A percentile compares a stretch with the other conserved stretches of the same genome.
These are phyloP conservation scores for Pseudochirops cupreus DNA, from an alignment of 2,797 vertebrate species.

Conservation along the genomic window DNA sequence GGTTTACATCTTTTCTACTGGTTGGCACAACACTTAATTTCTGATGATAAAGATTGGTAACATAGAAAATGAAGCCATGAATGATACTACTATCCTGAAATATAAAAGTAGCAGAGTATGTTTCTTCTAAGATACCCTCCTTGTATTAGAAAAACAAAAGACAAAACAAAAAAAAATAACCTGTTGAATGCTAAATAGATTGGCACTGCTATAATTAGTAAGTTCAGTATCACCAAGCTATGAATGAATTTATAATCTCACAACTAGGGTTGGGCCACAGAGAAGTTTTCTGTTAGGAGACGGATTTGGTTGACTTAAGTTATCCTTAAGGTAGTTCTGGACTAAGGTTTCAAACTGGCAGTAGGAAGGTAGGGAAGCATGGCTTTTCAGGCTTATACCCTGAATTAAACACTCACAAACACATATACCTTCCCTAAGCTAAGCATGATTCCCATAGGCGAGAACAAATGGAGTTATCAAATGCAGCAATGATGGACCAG, in stretches of 20 bases:
- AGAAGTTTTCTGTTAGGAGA: background rate
- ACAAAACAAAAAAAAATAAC: background rate
- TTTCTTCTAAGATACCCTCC: background rate
- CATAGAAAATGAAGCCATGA: background rate
- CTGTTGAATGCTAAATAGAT: background rate
- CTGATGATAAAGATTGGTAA: background rate
- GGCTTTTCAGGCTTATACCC: background rate
- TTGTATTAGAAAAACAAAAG: background rate
- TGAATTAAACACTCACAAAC: background rate
- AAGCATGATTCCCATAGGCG: conserved; percentile 70
- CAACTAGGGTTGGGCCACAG: background rate
- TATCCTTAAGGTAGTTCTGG: background rate
- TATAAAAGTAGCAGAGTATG: background rate
- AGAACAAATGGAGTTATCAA: conserved; percentile 77
- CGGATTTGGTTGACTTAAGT: background rate
- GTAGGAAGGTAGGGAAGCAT: background rate
- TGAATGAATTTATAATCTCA: background rate
- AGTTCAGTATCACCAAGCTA: background rate
- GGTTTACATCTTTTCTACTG: background rate
- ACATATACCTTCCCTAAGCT: background rate
- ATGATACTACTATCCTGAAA: background rate
- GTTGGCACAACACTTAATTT: background rate
- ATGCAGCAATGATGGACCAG: conserved; percentile 82
- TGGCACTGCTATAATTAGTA: background rate
- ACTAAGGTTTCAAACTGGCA: background rate